Evolutionary conservation across 1,140 invertebrate species (phyloP).

Genomic region (Adoxophyes honmai): DNA sequence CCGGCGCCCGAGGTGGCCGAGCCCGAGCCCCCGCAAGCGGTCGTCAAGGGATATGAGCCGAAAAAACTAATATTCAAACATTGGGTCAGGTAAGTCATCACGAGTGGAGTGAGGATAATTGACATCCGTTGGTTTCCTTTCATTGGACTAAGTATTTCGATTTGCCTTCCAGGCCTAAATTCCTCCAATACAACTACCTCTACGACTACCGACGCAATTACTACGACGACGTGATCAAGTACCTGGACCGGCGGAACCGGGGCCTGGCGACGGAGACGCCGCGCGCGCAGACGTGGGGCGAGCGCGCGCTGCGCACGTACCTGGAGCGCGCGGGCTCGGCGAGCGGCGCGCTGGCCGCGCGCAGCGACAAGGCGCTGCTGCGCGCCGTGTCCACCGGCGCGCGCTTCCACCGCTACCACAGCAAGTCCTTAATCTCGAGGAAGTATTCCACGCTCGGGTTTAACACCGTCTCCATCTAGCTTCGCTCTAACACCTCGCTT

Average conservation of each 20-base stretch:
- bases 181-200: conserved; percentile 88
- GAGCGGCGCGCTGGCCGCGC: conserved; percentile 32
- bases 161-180: conserved; percentile 80
- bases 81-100: conserved; percentile 81
- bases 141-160: not conserved
- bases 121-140: not conserved
- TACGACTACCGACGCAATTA: conserved; percentile 91
- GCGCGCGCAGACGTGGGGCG: conserved; percentile 88
- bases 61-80: conserved; percentile 81
- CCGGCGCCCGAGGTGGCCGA: conserved; percentile 26
- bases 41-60: conserved; percentile 66
- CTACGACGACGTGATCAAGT: conserved; percentile 90
- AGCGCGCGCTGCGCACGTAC: conserved; percentile 85
- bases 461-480: conserved; percentile 70
- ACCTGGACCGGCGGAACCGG: conserved; percentile 84
- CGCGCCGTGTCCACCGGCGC: conserved; percentile 77
- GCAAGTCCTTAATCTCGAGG: conserved; percentile 79
- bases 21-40: conserved; percentile 78
- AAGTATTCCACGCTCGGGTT: conserved; percentile 78
- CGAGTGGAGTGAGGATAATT: not conserved
- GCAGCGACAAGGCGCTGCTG: conserved; percentile 71
- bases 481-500: conserved; percentile 66
- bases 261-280: conserved; percentile 84
- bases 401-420: conserved; percentile 79
- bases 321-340: conserved; percentile 60